A percentile compares a stretch with the other conserved stretches of the same genome.
Conservation (phyloP, 2,113 vertebrate species). For the Pyxicephalus adspersus region DNA sequence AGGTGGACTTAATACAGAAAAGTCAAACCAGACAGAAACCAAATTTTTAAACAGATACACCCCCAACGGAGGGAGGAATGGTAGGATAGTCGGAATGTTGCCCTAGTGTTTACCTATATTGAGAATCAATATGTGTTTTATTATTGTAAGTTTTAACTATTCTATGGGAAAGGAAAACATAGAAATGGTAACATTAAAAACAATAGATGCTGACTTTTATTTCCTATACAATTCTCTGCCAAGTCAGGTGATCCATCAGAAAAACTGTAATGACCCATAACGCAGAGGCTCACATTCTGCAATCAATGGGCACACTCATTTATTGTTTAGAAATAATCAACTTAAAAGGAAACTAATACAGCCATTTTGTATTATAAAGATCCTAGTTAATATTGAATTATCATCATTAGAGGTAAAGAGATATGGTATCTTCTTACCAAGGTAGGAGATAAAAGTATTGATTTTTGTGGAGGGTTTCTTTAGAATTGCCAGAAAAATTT, state of each 20-base stretch:
- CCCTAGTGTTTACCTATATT: too few relatives aligned
- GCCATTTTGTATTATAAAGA: slow-evolving; percentile 21
- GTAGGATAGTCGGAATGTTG: too few relatives aligned
- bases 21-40: too few relatives aligned
- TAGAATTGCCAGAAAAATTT: slow-evolving; percentile 4
- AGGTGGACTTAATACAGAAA: too few relatives aligned
- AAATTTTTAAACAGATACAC: too few relatives aligned
- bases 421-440: slow-evolving; percentile 27
- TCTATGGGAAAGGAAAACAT: not conserved
- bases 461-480: slow-evolving; percentile 44
- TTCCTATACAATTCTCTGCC: not conserved
- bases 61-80: too few relatives aligned
- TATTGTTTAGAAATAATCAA: slow-evolving; percentile 13
- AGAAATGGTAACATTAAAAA: slow-evolving; percentile 13
- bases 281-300: not conserved
- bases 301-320: slow-evolving; percentile 24
- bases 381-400: slow-evolving; percentile 19
- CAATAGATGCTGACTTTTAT: not conserved
- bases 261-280: slow-evolving; percentile 10
- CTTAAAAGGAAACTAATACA: slow-evolving; percentile 45
- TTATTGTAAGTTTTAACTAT: not conserved
- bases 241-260: not conserved
- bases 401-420: slow-evolving; percentile 43
- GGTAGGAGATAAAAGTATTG: slow-evolving; percentile 34
- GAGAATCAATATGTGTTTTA: slow-evolving; percentile 31